phyloP scores from a whole-genome alignment of 2,797 vertebrate genomes.

The Carduelis carduelis region DNA sequence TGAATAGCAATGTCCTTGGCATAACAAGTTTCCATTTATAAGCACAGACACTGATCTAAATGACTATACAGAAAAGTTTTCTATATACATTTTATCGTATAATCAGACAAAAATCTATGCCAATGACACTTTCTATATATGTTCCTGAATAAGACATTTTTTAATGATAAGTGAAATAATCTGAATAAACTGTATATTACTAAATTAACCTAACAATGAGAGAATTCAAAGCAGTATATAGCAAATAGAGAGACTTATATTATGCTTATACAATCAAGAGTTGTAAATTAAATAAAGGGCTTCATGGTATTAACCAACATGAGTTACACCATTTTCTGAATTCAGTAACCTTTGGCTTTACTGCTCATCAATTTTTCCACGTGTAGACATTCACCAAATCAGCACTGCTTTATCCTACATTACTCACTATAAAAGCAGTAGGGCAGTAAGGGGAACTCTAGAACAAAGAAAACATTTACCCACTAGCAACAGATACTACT shows the following conservation, averaged over 20 bases:
- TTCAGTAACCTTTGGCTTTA: neutral
- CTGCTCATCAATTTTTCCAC: neutral
- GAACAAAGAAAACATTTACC: neutral
- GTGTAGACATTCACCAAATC: neutral
- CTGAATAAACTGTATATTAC: neutral
- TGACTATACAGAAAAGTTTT: neutral
- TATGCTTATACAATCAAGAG: neutral
- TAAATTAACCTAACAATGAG: neutral
- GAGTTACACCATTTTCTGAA: neutral
- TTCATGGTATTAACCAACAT: neutral
- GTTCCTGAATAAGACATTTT: neutral
- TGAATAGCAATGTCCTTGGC: neutral
- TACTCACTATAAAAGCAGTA: neutral
- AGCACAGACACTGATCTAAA: neutral
- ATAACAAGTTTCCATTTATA: neutral
- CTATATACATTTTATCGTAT: neutral
- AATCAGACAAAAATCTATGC: neutral
- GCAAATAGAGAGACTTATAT: neutral
- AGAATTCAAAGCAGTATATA: neutral
- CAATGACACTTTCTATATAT: neutral
- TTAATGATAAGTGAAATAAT: neutral
- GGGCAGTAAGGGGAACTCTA: neutral
- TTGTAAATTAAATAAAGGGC: neutral
- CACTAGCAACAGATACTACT: neutral
- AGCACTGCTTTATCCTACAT: neutral